These are phyloP conservation scores for Ruditapes philippinarum DNA, from an alignment of 1,140 invertebrate species.

Conservation along the genomic window DNA sequence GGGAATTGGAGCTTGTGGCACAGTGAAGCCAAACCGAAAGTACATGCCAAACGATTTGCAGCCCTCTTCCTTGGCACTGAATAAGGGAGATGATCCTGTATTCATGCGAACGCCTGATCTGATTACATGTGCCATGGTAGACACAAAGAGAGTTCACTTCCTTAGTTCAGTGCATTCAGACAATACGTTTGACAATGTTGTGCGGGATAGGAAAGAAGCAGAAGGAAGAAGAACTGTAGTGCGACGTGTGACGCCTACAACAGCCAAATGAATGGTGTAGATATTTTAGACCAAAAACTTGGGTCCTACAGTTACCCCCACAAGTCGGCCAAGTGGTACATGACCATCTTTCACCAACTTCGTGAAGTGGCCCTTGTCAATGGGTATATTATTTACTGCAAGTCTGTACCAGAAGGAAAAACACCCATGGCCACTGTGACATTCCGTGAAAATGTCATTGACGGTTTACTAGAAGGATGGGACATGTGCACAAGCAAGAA, in stretches of 20 bases:
- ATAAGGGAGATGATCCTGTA: conserved; percentile 51
- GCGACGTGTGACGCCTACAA: conserved; percentile 43
- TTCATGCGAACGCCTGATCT: conserved; percentile 31
- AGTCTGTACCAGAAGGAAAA: background rate
- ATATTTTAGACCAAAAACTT: conserved; percentile 37
- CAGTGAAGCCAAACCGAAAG: conserved; percentile 47
- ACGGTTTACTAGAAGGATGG: conserved; percentile 24
- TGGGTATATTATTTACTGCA: conserved; percentile 47
- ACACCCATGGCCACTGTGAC: background rate
- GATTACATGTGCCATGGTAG: conserved; percentile 51
- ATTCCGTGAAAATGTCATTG: conserved; percentile 34
- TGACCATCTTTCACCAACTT: conserved; percentile 36
- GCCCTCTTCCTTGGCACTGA: background rate
- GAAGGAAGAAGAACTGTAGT: background rate
- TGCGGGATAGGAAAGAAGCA: conserved; percentile 11
- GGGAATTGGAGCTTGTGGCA: conserved; percentile 59
- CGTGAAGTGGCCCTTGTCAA: conserved; percentile 60
- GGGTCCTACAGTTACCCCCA: conserved; percentile 30
- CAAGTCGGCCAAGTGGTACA: conserved; percentile 58
- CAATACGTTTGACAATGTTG: background rate
- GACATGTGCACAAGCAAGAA: background rate
- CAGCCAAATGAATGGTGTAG: conserved; percentile 52
- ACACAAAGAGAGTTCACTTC: conserved; percentile 58
- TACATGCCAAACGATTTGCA: background rate
- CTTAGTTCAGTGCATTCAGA: conserved; percentile 28